A percentile compares a stretch with the other conserved stretches of the same genome.
phyloP scores from a whole-genome alignment of 2,888 invertebrate species.

The Drosophila yooni region DNA sequence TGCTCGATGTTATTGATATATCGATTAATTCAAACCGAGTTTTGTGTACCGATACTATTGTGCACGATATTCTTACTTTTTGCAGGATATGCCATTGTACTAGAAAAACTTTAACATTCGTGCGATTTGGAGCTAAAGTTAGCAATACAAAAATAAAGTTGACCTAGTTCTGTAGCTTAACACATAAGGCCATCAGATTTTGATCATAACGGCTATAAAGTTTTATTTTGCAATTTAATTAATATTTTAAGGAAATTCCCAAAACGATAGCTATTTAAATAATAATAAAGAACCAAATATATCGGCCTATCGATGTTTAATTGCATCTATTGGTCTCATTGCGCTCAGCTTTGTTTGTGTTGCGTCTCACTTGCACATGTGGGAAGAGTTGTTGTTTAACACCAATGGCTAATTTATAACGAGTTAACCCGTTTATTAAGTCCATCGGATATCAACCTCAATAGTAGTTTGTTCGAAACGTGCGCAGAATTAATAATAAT shows the following conservation, averaged over 20 bases:
- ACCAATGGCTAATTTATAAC: conserved; percentile 14
- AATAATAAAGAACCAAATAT: background rate
- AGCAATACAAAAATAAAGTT: background rate
- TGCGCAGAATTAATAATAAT: background rate
- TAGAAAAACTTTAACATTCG: background rate
- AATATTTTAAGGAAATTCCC: background rate
- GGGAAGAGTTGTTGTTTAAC: conserved; percentile 44
- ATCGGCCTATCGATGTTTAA: background rate
- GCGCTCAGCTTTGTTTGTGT: conserved; percentile 51
- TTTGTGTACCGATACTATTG: conserved; percentile 11
- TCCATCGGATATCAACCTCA: background rate
- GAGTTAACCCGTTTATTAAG: conserved; percentile 7
- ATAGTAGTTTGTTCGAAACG: background rate
- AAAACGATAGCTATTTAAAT: background rate
- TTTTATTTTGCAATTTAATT: background rate
- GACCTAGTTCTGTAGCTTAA: background rate
- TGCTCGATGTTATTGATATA: conserved; percentile 22
- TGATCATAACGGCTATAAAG: background rate
- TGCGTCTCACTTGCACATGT: conserved; percentile 49
- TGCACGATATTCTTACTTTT: background rate
- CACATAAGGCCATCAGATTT: too few relatives aligned
- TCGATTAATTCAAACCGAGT: background rate
- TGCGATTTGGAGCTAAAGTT: background rate
- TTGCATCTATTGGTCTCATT: conserved; percentile 10
- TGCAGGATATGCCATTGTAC: background rate